phyloP scores from a whole-genome alignment of 1,140 invertebrate genomes.

The Matsumurasca onukii region DNA sequence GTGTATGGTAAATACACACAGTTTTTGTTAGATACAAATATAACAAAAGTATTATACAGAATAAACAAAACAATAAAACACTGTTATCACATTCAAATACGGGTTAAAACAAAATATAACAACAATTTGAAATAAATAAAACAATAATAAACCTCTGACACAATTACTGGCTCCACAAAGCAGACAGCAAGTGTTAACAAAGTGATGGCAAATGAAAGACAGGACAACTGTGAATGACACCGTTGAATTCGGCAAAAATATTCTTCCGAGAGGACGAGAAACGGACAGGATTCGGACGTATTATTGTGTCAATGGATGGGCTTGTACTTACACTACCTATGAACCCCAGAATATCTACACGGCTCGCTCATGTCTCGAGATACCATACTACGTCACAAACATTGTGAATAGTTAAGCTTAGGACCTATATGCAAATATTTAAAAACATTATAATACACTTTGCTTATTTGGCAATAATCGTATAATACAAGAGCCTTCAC shows the following conservation, averaged over 20 bases:
- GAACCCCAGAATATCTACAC: background rate
- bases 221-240: background rate
- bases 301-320: conserved; percentile 22
- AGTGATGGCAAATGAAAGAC: background rate
- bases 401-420: conserved; percentile 20
- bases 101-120: too few relatives aligned
- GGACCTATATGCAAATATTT: conserved; percentile 15
- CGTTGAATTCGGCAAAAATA: background rate
- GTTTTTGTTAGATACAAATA: too few relatives aligned
- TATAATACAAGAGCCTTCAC: conserved; percentile 8
- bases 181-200: too few relatives aligned
- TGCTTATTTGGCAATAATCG: conserved; percentile 15
- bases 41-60: too few relatives aligned
- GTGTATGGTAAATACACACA: too few relatives aligned
- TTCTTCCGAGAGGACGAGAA: background rate
- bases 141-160: too few relatives aligned
- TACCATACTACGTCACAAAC: conserved; percentile 17
- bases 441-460: conserved; percentile 16
- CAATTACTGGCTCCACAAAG: too few relatives aligned
- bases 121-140: too few relatives aligned
- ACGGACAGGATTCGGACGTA: conserved; percentile 8
- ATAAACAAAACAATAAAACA: too few relatives aligned
- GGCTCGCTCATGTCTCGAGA: background rate
- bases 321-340: background rate
- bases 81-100: too few relatives aligned